These are phyloP conservation scores for Heliconius hewitsoni DNA, from an alignment of 1,140 invertebrate species.

Conservation along the genomic window DNA sequence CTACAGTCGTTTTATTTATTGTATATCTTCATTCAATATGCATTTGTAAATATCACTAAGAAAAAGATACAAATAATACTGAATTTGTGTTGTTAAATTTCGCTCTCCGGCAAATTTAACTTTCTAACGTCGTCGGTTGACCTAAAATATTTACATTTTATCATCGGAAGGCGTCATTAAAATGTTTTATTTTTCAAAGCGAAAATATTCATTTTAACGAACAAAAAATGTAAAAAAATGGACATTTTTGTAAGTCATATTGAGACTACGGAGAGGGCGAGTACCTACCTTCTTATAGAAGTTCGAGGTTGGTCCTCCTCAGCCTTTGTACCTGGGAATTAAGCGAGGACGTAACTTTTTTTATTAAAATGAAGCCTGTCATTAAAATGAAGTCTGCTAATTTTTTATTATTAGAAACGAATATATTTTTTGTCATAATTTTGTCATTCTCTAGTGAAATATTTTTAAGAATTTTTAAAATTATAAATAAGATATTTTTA, in stretches of 20 bases:
- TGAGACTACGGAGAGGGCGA: not conserved
- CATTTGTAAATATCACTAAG: too few relatives aligned
- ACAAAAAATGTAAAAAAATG: not conserved
- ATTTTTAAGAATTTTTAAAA: not conserved
- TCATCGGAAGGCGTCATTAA: not conserved
- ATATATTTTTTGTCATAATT: not conserved
- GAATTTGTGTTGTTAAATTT: not conserved
- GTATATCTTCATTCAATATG: too few relatives aligned
- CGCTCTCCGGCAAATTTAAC: not conserved
- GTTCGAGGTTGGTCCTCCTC: not conserved
- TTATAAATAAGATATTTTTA: not conserved
- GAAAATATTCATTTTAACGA: not conserved
- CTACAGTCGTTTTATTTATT: too few relatives aligned
- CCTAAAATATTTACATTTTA: constrained; percentile 10
- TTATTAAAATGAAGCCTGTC: not conserved
- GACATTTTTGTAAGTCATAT: not conserved
- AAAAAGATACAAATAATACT: not conserved
- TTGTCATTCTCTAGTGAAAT: not conserved
- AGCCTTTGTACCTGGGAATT: not conserved
- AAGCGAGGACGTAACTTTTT: not conserved
- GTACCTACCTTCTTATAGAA: not conserved
- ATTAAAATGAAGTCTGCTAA: not conserved
- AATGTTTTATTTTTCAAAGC: constrained; percentile 7
- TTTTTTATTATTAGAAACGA: not conserved
- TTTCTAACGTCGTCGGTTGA: constrained; percentile 2